Evolutionary conservation across 2,113 vertebrate species (phyloP).

Genomic region (Oxyruncus cristatus): DNA sequence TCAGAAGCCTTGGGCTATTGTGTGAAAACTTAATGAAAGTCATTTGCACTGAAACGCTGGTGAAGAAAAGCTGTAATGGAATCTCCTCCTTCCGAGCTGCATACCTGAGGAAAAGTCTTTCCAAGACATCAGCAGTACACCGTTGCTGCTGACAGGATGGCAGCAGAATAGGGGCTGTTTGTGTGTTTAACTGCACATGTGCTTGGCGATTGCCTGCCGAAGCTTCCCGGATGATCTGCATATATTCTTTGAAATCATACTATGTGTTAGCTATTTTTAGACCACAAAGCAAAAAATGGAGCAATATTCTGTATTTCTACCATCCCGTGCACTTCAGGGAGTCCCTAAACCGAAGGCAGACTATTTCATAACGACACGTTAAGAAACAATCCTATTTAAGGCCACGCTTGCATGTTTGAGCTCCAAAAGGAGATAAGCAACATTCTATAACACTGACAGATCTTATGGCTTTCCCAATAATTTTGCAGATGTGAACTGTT

Average conservation of each 20-base stretch:
- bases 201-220: background rate
- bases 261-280: background rate
- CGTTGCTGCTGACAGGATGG: background rate
- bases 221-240: background rate
- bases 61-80: background rate
- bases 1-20: background rate
- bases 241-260: background rate
- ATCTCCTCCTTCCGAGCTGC: background rate
- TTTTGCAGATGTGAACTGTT: background rate
- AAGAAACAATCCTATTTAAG: background rate
- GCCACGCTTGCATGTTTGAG: background rate
- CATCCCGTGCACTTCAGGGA: background rate
- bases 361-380: background rate
- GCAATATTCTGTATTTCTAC: background rate
- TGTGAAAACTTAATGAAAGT: background rate
- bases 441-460: accelerated
- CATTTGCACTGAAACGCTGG: background rate
- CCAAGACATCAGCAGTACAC: background rate
- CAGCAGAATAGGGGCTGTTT: background rate
- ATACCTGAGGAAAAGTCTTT: background rate
- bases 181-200: background rate
- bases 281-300: background rate
- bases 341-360: background rate
- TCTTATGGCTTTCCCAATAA: background rate
- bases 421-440: background rate